Evolutionary conservation across 2,113 vertebrate genomes (phyloP).

Genomic region (Ceyx cyanopectus): DNA sequence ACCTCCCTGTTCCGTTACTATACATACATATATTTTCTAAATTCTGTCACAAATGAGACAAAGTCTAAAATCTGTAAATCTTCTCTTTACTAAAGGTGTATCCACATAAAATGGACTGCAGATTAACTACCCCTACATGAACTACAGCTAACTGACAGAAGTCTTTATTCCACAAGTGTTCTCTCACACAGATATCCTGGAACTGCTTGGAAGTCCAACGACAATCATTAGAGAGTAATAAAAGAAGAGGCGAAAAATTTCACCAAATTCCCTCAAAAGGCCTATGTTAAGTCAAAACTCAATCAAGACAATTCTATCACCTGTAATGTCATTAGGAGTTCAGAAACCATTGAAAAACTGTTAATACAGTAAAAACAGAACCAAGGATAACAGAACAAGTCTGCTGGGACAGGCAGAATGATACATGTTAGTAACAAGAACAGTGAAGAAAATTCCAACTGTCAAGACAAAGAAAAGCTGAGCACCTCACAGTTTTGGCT

Average conservation of each 20-base stretch:
- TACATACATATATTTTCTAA: accelerated
- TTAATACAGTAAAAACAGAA: background rate
- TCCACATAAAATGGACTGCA: background rate
- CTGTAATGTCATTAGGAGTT: background rate
- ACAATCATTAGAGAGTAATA: background rate
- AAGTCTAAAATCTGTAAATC: background rate
- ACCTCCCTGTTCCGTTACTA: background rate
- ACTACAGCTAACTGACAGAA: background rate
- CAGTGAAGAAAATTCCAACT: background rate
- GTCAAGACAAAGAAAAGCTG: background rate
- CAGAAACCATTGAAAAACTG: background rate
- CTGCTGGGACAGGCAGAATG: background rate
- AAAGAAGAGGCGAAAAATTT: background rate
- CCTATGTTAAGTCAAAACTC: background rate
- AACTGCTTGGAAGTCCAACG: background rate
- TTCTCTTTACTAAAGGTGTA: background rate
- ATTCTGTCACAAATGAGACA: background rate
- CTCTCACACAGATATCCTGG: background rate
- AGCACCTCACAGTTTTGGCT: background rate
- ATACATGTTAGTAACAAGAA: background rate
- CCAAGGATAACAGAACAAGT: background rate
- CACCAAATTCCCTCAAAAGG: background rate
- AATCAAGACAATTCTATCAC: background rate
- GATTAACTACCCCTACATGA: background rate
- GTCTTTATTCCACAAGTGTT: background rate